Percentiles rank a stretch among this genome's conserved stretches.
These are phyloP conservation scores for Istiophorus platypterus DNA, from an alignment of 2,113 vertebrate species.

Conservation along the genomic window DNA sequence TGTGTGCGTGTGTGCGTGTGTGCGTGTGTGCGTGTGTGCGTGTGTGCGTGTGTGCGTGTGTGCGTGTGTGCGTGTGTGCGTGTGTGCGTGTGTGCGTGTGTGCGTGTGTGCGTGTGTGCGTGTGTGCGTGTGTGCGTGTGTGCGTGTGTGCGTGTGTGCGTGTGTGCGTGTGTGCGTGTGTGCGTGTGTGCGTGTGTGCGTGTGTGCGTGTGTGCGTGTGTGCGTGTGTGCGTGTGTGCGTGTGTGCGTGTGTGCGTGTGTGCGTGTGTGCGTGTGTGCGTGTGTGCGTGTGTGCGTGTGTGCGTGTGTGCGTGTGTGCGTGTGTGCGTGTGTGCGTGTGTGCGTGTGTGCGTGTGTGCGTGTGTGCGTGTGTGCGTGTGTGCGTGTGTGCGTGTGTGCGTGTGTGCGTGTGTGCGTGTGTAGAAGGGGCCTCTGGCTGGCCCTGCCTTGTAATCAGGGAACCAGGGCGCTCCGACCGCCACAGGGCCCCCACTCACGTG, in stretches of 20 bases:
- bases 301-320: too few relatives aligned
- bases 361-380: too few relatives aligned
- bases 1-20: background rate
- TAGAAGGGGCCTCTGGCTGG: conserved; percentile 74
- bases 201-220: too few relatives aligned
- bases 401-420: conserved; percentile 52
- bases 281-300: conserved; percentile 15
- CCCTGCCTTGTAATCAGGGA: conserved; percentile 86
- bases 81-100: background rate
- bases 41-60: too few relatives aligned
- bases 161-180: background rate
- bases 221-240: too few relatives aligned
- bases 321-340: background rate
- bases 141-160: too few relatives aligned
- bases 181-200: too few relatives aligned
- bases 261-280: conserved; percentile 7
- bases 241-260: background rate
- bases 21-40: too few relatives aligned
- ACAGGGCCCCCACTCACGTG: conserved; percentile 78
- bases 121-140: conserved; percentile 15
- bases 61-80: too few relatives aligned
- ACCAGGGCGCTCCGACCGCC: conserved; percentile 70
- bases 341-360: too few relatives aligned
- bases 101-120: conserved; percentile 7
- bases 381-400: too few relatives aligned